Evolutionary conservation across 2,888 invertebrate species (phyloP).

Genomic region (Onchidella celtica): DNA sequence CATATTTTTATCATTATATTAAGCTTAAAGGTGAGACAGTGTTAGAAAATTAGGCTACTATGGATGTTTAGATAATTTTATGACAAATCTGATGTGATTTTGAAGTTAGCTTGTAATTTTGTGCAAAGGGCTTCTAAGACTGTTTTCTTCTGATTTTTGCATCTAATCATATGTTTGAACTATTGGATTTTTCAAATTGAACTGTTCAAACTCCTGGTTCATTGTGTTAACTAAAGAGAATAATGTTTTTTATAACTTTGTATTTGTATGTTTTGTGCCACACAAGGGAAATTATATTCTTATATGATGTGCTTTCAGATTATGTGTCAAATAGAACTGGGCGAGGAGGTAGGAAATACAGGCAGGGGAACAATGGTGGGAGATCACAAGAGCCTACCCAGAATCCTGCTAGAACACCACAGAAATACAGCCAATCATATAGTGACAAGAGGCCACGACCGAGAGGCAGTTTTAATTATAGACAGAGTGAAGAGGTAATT

Average conservation of each 20-base stretch:
- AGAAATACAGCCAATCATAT: slow-evolving; percentile 84
- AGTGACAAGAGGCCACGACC: slow-evolving; percentile 87
- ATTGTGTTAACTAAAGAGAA: no score
- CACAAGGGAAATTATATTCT: background rate
- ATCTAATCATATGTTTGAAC: no score
- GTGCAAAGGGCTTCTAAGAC: no score
- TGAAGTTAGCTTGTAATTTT: no score
- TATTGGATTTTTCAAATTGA: no score
- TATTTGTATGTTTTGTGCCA: background rate
- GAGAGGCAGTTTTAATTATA: slow-evolving; percentile 84
- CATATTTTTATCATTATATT: slow-evolving; percentile 1
- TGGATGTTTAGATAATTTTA: no score
- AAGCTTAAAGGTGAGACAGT: no score
- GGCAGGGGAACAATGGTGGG: slow-evolving; percentile 56
- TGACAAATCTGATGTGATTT: no score
- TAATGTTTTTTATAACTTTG: no score
- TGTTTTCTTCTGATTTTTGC: no score
- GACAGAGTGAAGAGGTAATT: slow-evolving; percentile 82
- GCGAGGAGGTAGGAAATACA: slow-evolving; percentile 58
- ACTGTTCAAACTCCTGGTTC: no score
- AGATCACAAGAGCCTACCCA: slow-evolving; percentile 58
- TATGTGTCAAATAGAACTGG: slow-evolving; percentile 59
- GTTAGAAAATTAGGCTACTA: no score
- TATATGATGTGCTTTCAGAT: slow-evolving; percentile 54
- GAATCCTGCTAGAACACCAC: slow-evolving; percentile 85